Evolutionary conservation across 2,113 vertebrate genomes (phyloP).

Genomic region (Chaetops frenatus): DNA sequence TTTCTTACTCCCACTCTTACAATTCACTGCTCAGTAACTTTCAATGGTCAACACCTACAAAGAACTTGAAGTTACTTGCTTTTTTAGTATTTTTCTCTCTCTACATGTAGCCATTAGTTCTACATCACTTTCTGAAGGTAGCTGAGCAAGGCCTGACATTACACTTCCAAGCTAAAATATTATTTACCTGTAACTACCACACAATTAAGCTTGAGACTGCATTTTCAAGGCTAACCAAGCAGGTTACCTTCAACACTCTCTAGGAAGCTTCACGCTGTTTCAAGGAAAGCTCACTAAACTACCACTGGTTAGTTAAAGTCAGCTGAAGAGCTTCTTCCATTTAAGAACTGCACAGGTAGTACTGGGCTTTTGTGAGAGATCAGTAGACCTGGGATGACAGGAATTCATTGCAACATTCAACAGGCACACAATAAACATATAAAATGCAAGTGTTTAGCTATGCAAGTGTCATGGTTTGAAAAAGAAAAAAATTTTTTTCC

Average conservation of each 20-base stretch:
- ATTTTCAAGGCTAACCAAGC: background rate
- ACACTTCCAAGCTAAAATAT: background rate
- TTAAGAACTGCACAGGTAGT: background rate
- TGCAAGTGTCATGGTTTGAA: too few species aligned
- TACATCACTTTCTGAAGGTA: background rate
- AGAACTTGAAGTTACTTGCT: background rate
- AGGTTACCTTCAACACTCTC: background rate
- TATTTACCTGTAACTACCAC: fast-evolving
- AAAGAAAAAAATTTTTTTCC: too few species aligned
- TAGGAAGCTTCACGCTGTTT: fast-evolving
- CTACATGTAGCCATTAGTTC: background rate
- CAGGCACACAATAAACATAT: background rate
- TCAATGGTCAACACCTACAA: background rate
- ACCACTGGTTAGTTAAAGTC: background rate
- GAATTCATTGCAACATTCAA: background rate
- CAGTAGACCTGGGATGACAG: background rate
- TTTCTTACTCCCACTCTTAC: background rate
- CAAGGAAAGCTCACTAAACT: background rate
- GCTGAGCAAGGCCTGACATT: background rate
- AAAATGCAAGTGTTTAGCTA: background rate
- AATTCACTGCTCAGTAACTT: background rate
- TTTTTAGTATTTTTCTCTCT: background rate
- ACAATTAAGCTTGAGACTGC: background rate
- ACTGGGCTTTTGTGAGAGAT: background rate
- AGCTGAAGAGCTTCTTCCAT: background rate